Percentiles rank a stretch among this genome's conserved stretches.
Evolutionary conservation across 2,888 invertebrate genomes (phyloP).

Genomic region (Rhabditoides inermis): DNA sequence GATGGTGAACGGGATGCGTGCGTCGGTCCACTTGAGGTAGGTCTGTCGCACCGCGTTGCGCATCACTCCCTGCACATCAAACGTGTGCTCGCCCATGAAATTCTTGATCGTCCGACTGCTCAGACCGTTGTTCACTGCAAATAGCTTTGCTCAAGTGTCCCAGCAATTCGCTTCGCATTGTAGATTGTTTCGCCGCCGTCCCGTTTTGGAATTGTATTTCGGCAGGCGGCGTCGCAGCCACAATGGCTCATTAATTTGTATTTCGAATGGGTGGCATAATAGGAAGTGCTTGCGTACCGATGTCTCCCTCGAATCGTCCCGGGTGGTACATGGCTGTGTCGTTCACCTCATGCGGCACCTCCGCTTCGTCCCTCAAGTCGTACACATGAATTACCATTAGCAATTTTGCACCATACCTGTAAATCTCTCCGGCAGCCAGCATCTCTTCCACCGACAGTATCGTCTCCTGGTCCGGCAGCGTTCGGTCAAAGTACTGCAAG

Average conservation of each 20-base stretch:
- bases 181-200: too few species aligned
- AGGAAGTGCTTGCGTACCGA: slow-evolving; percentile 23
- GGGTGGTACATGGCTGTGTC: slow-evolving; percentile 49
- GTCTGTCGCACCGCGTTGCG: slow-evolving; percentile 46
- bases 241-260: too few species aligned
- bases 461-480: slow-evolving; percentile 42
- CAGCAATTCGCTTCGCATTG: too few species aligned
- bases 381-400: slow-evolving; percentile 6
- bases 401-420: too few species aligned
- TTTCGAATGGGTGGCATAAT: too few species aligned
- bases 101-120: slow-evolving; percentile 31
- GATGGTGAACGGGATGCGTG: slow-evolving; percentile 49
- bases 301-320: slow-evolving; percentile 48
- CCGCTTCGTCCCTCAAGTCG: slow-evolving; percentile 12
- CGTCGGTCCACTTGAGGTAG: slow-evolving; percentile 47
- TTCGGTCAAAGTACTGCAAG: slow-evolving; percentile 46
- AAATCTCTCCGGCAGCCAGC: slow-evolving; percentile 9
- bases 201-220: too few species aligned
- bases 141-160: too few species aligned
- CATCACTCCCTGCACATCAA: slow-evolving; percentile 36
- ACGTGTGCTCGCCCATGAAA: slow-evolving; percentile 29
- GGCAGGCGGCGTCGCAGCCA: too few species aligned
- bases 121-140: slow-evolving; percentile 39
- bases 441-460: slow-evolving; percentile 39
- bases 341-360: slow-evolving; percentile 20